phyloP scores from a whole-genome alignment of 2,888 invertebrate species.

The Metellina segmentata region DNA sequence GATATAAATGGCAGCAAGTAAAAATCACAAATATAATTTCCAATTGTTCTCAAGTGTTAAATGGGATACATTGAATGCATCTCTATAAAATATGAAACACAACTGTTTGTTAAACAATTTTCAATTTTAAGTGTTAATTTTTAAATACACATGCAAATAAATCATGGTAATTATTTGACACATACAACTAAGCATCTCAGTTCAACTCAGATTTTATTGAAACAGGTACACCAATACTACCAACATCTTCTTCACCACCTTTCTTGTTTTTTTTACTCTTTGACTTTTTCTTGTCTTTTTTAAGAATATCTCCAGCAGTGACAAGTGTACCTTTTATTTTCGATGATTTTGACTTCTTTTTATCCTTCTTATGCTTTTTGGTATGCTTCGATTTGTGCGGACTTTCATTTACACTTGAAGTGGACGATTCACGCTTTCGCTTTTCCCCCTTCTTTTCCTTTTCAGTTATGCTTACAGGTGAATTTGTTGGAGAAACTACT shows the following conservation, averaged over 20 bases:
- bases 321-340: conserved; percentile 24
- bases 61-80: too few species aligned
- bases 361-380: conserved; percentile 5
- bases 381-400: background rate
- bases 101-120: too few species aligned
- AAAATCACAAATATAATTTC: too few species aligned
- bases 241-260: conserved; percentile 5
- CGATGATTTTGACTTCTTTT: background rate
- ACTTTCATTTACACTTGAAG: background rate
- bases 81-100: too few species aligned
- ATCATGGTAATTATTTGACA: too few species aligned
- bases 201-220: background rate
- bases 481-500: background rate
- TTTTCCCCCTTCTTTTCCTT: background rate
- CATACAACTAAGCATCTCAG: background rate
- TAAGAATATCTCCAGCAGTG: conserved; percentile 16
- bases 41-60: too few species aligned
- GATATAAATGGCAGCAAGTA: too few species aligned
- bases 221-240: background rate
- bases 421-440: background rate
- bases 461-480: background rate
- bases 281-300: conserved; percentile 43
- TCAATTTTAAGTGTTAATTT: too few species aligned
- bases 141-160: too few species aligned
- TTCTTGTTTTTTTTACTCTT: conserved; percentile 19